Base-by-base conservation (phyloP, 2,888 invertebrate species). In the Pyrocoelia pectoralis region DNA sequence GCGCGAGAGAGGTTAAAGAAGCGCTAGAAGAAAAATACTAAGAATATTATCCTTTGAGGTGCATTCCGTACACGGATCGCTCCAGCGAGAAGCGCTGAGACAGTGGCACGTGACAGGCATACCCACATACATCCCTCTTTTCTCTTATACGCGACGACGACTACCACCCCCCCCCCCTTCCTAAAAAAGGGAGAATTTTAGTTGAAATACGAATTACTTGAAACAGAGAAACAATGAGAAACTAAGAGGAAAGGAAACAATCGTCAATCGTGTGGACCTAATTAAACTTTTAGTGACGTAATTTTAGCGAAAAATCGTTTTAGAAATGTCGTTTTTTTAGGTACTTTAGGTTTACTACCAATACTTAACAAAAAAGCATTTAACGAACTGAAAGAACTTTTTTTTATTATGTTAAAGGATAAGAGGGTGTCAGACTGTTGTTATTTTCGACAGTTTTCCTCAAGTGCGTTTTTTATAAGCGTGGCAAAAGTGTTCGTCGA, bases 61-160 rank as follows among this genome's bases (percentile, higher is more conserved):
- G 73, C 72, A 76, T 76, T 75, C 76, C 67, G 70, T 70, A 74
- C 76, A 76, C 76, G 76, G 72, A 74, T 70, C 69, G 61, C 49
- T 72, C 70, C 67, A 70, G 70, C 67, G 71, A 70, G 74, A 72
- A 72, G 72, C 71, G 76, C 75, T 74, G 76, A 76, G 76, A 75
- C 76, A 73, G 75, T 69, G 64, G 68, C 70, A 71, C 76, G 76
- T 76, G 76, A 76, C 72, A 61, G 62, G 76, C 74, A 74, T 76
- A 72, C 73, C 43, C 59, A 56, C 52, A 60, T 53, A 53, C 56
- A 57, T 65, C 56, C 56, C 50, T 40, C 54, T 65, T 48, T 43
- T 33, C 58, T 50, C 51, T 55, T 54, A 49, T 29, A 46, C 48
- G n/a, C 33, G 51, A 12, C 40, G 13, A 24, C 24, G 24, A 24